Percentiles rank a stretch among this genome's conserved stretches.
These are phyloP conservation scores for Beris morrisii DNA, from an alignment of 2,888 invertebrate genomes.

Conservation along the genomic window DNA sequence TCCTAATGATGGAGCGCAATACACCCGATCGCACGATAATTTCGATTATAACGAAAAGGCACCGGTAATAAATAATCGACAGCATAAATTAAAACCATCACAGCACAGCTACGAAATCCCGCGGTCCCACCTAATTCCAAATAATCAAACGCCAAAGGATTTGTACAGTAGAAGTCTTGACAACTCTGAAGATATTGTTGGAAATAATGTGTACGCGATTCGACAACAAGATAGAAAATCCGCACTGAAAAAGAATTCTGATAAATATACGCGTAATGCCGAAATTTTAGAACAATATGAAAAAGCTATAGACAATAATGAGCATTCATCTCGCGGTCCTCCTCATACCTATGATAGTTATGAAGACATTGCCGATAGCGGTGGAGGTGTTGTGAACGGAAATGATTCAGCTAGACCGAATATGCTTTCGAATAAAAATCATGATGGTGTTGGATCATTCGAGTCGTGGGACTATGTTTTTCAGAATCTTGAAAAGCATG, in stretches of 20 bases:
- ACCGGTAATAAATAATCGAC: neutral
- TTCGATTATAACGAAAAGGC: slow-evolving; percentile 43
- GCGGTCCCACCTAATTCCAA: slow-evolving; percentile 20
- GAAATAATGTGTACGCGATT: slow-evolving; percentile 44
- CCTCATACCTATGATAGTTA: slow-evolving; percentile 39
- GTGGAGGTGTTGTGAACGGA: slow-evolving; percentile 16
- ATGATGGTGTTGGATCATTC: slow-evolving; percentile 68
- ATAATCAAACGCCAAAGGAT: slow-evolving; percentile 34
- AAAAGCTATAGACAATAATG: slow-evolving; percentile 42
- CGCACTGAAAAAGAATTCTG: slow-evolving; percentile 40
- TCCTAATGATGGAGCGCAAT: slow-evolving; percentile 39
- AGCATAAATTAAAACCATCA: slow-evolving; percentile 27
- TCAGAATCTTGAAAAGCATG: slow-evolving; percentile 72
- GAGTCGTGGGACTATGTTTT: slow-evolving; percentile 83
- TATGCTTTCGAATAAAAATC: slow-evolving; percentile 56
- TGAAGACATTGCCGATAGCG: slow-evolving; percentile 27
- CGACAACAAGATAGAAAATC: slow-evolving; percentile 5
- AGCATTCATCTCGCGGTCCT: slow-evolving; percentile 26
- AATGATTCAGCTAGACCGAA: slow-evolving; percentile 19
- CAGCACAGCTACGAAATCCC: slow-evolving; percentile 31
- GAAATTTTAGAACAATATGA: slow-evolving; percentile 45
- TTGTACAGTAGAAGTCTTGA: slow-evolving; percentile 40
- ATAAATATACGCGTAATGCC: slow-evolving; percentile 45
- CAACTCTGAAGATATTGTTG: slow-evolving; percentile 45
- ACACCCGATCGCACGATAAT: slow-evolving; percentile 37